Evolutionary conservation across 2,888 invertebrate genomes (phyloP).

Genomic region (Balanococcus diminutus): DNA sequence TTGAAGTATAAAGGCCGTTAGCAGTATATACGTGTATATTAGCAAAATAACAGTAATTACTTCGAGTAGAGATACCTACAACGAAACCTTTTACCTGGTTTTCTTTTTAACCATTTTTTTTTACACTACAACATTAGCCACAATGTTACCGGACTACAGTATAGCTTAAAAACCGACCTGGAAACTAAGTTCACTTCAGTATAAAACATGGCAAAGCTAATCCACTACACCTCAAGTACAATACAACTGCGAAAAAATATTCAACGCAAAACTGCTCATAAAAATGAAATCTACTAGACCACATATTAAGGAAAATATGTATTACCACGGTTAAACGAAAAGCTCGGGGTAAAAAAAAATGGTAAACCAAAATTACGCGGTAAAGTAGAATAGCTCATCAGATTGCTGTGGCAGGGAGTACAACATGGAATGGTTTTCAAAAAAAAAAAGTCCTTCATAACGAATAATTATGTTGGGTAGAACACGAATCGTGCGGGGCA

Average conservation of each 20-base stretch:
- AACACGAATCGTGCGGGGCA: background rate
- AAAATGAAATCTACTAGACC: background rate
- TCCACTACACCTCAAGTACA: background rate
- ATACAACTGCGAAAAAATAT: background rate
- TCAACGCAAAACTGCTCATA: background rate
- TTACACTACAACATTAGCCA: background rate
- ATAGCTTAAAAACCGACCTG: background rate
- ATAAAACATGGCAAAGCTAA: background rate
- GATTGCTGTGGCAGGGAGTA: background rate
- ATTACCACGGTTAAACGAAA: background rate
- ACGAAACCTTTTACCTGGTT: too few relatives aligned
- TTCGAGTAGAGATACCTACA: too few relatives aligned
- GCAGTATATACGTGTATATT: too few relatives aligned
- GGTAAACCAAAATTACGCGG: conserved; percentile 5
- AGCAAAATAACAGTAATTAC: too few relatives aligned
- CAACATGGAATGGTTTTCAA: background rate
- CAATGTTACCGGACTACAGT: background rate
- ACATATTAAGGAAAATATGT: background rate
- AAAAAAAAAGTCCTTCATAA: conserved; percentile 8
- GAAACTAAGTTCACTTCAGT: background rate
- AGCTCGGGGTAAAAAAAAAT: background rate
- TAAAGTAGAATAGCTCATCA: background rate
- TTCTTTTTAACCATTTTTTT: too few relatives aligned
- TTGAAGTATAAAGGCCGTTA: too few relatives aligned
- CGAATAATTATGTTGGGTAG: conserved; percentile 28